Percentiles rank a stretch among this genome's conserved stretches.
These are phyloP conservation scores for Cynopterus sphinx DNA, from an alignment of 2,797 vertebrate genomes.

Conservation along the genomic window DNA sequence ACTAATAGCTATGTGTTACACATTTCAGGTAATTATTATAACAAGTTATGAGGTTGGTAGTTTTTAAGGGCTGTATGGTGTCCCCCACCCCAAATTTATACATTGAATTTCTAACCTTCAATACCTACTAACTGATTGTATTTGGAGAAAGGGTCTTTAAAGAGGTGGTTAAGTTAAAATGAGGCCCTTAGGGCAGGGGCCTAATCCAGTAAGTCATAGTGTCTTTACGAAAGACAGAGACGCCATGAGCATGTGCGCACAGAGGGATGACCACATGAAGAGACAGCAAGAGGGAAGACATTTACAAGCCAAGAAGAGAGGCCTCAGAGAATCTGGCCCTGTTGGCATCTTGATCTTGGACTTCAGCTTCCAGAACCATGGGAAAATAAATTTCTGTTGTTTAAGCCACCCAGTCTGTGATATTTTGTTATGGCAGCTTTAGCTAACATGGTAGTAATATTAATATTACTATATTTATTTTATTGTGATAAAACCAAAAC, in stretches of 20 bases:
- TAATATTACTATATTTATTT: not conserved
- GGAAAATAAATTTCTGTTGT: not conserved
- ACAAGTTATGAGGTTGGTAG: not conserved
- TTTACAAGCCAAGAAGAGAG: not conserved
- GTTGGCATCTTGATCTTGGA: not conserved
- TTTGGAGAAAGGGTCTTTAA: not conserved
- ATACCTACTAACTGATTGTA: not conserved
- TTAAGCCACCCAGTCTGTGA: not conserved
- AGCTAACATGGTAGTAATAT: not conserved
- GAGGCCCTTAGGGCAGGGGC: not conserved
- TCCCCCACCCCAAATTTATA: not conserved
- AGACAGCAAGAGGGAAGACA: not conserved
- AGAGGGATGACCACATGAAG: not conserved
- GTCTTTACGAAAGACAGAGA: not conserved
- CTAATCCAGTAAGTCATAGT: not conserved
- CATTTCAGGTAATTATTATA: not conserved
- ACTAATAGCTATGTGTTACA: not conserved
- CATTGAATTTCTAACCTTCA: not conserved
- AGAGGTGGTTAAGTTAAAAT: not conserved
- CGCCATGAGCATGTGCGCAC: not conserved
- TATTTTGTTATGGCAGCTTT: not conserved
- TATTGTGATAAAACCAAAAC: not conserved
- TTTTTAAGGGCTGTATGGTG: not conserved
- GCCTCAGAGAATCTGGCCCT: not conserved
- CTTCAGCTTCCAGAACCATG: not conserved